These are phyloP conservation scores for Conops quadrifasciatus DNA, from an alignment of 2,888 invertebrate genomes.

Conservation along the genomic window DNA sequence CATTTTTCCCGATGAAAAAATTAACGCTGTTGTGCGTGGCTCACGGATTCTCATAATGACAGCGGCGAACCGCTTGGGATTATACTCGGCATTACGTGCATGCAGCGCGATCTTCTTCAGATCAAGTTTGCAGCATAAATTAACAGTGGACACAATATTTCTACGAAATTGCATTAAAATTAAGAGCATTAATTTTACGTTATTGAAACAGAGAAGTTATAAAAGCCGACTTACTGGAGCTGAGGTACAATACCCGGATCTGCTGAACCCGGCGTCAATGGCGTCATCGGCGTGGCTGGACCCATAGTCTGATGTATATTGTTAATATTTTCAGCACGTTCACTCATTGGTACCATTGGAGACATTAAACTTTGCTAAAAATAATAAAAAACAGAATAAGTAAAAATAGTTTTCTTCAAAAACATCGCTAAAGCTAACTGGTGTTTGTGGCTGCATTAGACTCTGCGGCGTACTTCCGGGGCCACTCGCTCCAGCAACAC, in stretches of 20 bases:
- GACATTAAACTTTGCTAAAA: conserved; percentile 86
- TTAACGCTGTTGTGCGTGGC: conserved; percentile 81
- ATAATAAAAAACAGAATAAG: conserved; percentile 31
- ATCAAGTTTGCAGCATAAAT: conserved; percentile 92
- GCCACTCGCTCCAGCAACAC: conserved; percentile 33
- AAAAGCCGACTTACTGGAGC: conserved; percentile 54
- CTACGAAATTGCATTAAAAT: conserved; percentile 67
- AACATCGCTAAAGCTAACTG: conserved; percentile 68
- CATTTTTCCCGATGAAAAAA: conserved; percentile 85
- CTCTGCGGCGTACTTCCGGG: conserved; percentile 76
- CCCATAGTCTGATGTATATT: conserved; percentile 72
- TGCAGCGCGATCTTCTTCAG: conserved; percentile 96
- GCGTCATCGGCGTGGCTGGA: conserved; percentile 79
- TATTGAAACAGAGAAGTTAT: neutral
- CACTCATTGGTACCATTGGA: conserved; percentile 74
- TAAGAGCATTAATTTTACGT: neutral
- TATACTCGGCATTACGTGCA: conserved; percentile 98
- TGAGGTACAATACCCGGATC: conserved; percentile 95
- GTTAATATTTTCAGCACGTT: conserved; percentile 55
- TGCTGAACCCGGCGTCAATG: conserved; percentile 91
- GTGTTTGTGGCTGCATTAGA: conserved; percentile 90
- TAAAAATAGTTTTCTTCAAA: neutral
- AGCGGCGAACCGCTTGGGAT: conserved; percentile 98
- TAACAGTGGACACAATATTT: conserved; percentile 98
- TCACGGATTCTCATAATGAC: conserved; percentile 96